These are phyloP conservation scores for Ailuropoda melanoleuca DNA, from an alignment of 2,113 vertebrate species.

Conservation along the genomic window DNA sequence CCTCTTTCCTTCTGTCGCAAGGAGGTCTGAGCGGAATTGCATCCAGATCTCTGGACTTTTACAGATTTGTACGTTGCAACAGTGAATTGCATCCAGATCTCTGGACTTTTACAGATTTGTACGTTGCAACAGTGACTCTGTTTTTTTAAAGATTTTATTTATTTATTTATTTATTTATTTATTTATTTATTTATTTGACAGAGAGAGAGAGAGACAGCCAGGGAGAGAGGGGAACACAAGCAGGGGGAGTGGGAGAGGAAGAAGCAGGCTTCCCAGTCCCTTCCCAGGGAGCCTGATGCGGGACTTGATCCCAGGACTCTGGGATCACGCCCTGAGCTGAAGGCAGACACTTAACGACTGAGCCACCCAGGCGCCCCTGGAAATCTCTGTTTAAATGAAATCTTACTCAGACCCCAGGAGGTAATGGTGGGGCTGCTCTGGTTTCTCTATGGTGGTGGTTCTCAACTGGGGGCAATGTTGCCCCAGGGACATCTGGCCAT, in stretches of 20 bases:
- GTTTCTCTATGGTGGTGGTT: neutral
- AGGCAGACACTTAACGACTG: too few species aligned
- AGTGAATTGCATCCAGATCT: neutral
- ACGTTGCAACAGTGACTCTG: neutral
- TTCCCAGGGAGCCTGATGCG: too few species aligned
- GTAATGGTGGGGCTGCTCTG: neutral
- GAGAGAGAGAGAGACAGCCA: too few species aligned
- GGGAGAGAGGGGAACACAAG: too few species aligned
- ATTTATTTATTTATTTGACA: too few species aligned
- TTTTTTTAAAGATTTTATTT: too few species aligned
- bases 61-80: neutral
- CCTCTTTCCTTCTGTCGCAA: neutral
- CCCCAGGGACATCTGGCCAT: neutral
- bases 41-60: neutral
- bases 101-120: neutral
- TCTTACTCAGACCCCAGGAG: neutral
- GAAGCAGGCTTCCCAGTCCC: too few species aligned
- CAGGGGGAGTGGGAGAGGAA: too few species aligned
- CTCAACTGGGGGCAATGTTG: neutral
- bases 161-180: too few species aligned
- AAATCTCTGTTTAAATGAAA: neutral
- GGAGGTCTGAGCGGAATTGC: neutral
- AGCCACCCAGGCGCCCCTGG: neutral
- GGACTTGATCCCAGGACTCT: too few species aligned
- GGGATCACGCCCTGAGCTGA: too few species aligned